Base-by-base conservation (phyloP, 2,113 vertebrate species). In the Pygoscelis antarcticus region DNA sequence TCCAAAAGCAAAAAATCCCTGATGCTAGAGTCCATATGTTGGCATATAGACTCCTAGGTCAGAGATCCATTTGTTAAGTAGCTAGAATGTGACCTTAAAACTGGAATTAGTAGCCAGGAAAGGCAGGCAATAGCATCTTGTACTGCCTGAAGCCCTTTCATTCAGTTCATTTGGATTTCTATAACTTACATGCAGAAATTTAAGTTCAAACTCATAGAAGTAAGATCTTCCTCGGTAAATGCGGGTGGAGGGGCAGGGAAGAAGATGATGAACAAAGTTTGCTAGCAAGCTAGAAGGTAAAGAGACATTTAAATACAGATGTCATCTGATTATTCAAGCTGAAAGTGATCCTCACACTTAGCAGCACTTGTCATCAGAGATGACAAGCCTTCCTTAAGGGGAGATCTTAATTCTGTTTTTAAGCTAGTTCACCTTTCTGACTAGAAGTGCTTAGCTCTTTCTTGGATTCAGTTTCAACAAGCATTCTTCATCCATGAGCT, bases 241-340 rank as follows among this genome's bases (percentile, higher is more conserved):
- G 14, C 1, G 2, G 46, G 4, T 12, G 10, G 18, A 16, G 25
- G 36, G 3, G 9, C 7, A 46, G 44, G 22, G 10, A 44, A 6
- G 6, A 36, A 51, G 51, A 75, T 15, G 19, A 46, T 11, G 8
- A 51, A 69, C 26, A 49, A 83, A 54, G 16, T 47, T 78, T 44
- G 62, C 26, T 58, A 58, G 30, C 19, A 91, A 86, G 34, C 3
- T 47, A 58, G 17, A 86, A 72, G 23, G 26, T 17, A 84, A 80
- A 68, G 18, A 77, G 65, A 62, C 9, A 49, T 40, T 89, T 69
- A 22, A 69, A 89, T 40, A 32, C 15, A 54, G 22, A 2, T 69
- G 49, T 29, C 38, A 54, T 13, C 61, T 22, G 23, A 54, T 25
- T 29, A 70, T 29, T 79, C 34, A 83, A 75, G 69, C 18, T 29